These are phyloP conservation scores for Sitobion miscanthi DNA, from an alignment of 1,140 invertebrate species.

Conservation along the genomic window DNA sequence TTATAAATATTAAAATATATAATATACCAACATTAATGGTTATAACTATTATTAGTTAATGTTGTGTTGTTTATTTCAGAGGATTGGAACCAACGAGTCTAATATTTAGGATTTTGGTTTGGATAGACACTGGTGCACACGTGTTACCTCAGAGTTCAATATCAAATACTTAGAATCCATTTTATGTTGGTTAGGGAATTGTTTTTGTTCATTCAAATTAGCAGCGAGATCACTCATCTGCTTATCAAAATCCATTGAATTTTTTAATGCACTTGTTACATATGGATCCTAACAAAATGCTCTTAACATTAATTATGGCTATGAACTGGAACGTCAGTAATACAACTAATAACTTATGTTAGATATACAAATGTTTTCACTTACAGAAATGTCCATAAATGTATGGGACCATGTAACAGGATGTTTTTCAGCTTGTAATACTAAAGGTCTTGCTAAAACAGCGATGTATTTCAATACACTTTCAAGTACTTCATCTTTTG, in stretches of 20 bases:
- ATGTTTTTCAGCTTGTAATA: constrained; percentile 76
- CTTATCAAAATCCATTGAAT: constrained; percentile 63
- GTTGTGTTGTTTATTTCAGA: background rate
- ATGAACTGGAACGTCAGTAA: background rate
- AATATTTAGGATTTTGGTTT: background rate
- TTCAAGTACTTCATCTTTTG: constrained; percentile 90
- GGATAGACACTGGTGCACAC: background rate
- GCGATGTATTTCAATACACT: constrained; percentile 92
- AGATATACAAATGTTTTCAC: constrained; percentile 47
- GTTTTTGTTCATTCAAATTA: constrained; percentile 61
- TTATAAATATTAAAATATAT: background rate
- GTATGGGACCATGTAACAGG: constrained; percentile 88
- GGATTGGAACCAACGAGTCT: background rate
- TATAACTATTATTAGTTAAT: background rate
- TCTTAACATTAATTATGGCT: constrained; percentile 23
- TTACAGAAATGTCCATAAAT: constrained; percentile 83
- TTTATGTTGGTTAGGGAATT: constrained; percentile 59
- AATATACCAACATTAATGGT: background rate
- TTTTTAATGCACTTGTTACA: constrained; percentile 63
- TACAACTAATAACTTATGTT: background rate
- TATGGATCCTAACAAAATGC: constrained; percentile 63
- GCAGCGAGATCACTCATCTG: constrained; percentile 62
- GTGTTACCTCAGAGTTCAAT: constrained; percentile 58
- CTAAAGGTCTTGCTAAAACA: constrained; percentile 86
- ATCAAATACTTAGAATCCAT: constrained; percentile 59